Evolutionary conservation across 2,797 vertebrate species (phyloP), one percentile per base, ranked within the genome.

Genomic region (Crypturellus tataupa): DNA sequence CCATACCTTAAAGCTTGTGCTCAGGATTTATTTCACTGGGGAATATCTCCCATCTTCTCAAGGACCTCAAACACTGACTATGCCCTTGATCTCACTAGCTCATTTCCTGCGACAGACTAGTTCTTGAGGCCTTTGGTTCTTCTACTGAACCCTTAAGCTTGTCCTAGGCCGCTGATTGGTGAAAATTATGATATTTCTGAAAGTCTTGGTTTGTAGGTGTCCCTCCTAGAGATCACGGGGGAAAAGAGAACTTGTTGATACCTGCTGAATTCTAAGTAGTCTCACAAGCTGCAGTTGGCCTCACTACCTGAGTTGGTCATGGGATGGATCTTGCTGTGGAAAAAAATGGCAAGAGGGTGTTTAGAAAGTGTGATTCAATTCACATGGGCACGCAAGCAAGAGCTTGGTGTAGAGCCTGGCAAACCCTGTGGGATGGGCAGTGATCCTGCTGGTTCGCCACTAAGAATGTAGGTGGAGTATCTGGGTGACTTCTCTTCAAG

Each of bases 51-150:
- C 88, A 93, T 88, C 71, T 94, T 40, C 67, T 69, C 11, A 39
- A 73, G 80, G 78, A 44, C 59, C 89, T 94, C 80, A 96, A 80
- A 93, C 53, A 68, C 64, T 6, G 77, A 18, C 59, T 84, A 3
- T 79, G 67, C 55, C 85, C 93, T 96, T 96, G 96, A 96, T 96
- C 93, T 93, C 1, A 0, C 53, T 70, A 92, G 55, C 4, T 77
- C 20, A 39, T 72, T 77, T n/a, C 70, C 65, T 70, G 85, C 77
- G 71, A 49, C 68, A 91, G 80, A 82, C 75, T 19, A 1, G 19
- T 77, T 93, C 64, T 70, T 27, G 91, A 58, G 73, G 82, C 83
- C 80, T 95, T 94, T 79, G 15, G 93, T 90, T 63, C 95, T 42
- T 53, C 47, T 31, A 9, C 4, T 8, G 33, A 70, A 56, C 80